Evolutionary conservation across 1,140 invertebrate species (phyloP), one percentile per base, ranked within the genome.

Genomic region (Asbolus verrucosus): DNA sequence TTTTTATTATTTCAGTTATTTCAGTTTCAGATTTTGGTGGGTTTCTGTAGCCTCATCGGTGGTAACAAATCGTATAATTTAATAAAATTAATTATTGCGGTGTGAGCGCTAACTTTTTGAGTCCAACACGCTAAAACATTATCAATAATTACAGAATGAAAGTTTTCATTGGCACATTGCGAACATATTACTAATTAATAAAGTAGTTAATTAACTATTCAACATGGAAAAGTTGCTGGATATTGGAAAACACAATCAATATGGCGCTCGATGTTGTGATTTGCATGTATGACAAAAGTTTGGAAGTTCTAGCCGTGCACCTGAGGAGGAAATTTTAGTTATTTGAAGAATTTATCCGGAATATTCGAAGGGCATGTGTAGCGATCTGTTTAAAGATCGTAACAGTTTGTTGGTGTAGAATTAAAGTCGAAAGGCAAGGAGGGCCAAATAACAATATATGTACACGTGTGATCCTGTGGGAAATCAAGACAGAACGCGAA

Each of bases 381-480:
- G 24, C 24, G 33, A 11, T 11, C 11, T 54, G 19, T 54, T 54
- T 54, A 24, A 54, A 50, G 21, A 13, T 27, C 18, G 43, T 27
- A 54, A 27, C 46, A 54, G 19, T 54, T 50, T 38, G 39, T 63
- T 63, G 59, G 33, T 63, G 19, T 36, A 54, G 43, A 54, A 67
- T 67, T 67, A 70, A 70, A 33, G 21, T 43, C 41, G 50, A 60
- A 65, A 60, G 31, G 38, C 46, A 16, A 14, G 62, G 36, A 33
- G 27, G 39, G 21, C 50, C 70, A 71, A 71, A 74, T 72, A 72
- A 70, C 70, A 74, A 74, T 74, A 72, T 61, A 62, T 71, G 72
- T 70, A 74, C 70, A 74, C 73, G 67, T 72, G 63, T 70, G 67
- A 66, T 72, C 73, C 73, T 72, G 46, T 69, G 73, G 73, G 73